A percentile compares a stretch with the other conserved stretches of the same genome.
Evolutionary conservation across 2,113 vertebrate species (phyloP).

Genomic region (Vidua macroura): DNA sequence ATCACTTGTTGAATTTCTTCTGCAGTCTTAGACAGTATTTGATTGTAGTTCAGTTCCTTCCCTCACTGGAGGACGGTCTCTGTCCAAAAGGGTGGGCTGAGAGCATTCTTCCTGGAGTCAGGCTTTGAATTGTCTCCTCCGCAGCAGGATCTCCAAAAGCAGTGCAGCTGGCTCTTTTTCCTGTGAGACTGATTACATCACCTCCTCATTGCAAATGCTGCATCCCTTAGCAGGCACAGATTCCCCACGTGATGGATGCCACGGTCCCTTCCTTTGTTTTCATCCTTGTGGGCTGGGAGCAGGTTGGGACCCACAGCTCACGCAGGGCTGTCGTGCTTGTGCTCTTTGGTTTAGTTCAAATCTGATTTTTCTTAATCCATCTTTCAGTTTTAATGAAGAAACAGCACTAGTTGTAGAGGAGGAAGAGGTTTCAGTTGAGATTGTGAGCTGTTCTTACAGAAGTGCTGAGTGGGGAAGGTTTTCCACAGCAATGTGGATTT

Average conservation of each 20-base stretch:
- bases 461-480: neutral
- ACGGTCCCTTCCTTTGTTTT: constrained; percentile 12
- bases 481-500: neutral
- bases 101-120: neutral
- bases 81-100: neutral
- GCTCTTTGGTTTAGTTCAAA: neutral
- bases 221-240: constrained; percentile 38
- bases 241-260: constrained; percentile 2
- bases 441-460: neutral
- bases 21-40: neutral
- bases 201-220: constrained; percentile 53
- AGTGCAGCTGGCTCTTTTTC: constrained; percentile 58
- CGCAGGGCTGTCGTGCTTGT: neutral
- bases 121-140: constrained; percentile 23
- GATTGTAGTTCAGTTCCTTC: neutral
- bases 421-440: neutral
- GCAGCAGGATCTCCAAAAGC: constrained; percentile 30
- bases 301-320: neutral
- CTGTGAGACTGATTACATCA: constrained; percentile 51
- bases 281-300: neutral
- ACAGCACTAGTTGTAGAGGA: neutral
- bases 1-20: neutral
- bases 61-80: neutral
- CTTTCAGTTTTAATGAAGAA: neutral
- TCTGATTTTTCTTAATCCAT: neutral